Percentiles rank a stretch among this genome's conserved stretches.
Evolutionary conservation across 2,797 vertebrate genomes (phyloP).

Genomic region (Novumbra hubbsi): DNA sequence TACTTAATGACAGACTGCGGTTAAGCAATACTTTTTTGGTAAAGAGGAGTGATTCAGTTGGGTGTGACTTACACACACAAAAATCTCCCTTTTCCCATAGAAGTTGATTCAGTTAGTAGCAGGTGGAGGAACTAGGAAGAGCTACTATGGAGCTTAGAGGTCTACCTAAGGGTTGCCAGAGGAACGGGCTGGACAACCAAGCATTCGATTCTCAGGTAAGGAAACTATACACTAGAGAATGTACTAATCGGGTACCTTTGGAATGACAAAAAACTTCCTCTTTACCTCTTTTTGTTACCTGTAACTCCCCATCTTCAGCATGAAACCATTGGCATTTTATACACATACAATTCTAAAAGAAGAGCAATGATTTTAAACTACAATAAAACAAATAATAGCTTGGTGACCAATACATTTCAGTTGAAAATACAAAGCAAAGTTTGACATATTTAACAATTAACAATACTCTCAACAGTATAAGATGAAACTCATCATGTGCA

Average conservation of each 20-base stretch:
- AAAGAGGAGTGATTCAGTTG: too few relatives aligned
- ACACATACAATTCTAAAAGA: neutral
- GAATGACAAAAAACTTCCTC: neutral
- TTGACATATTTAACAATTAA: neutral
- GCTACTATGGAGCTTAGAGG: slow-evolving; percentile 44
- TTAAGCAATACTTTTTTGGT: neutral
- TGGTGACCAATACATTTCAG: neutral
- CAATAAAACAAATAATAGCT: neutral
- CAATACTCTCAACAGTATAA: neutral
- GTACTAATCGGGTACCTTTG: neutral
- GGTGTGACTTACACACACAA: neutral
- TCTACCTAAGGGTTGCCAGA: slow-evolving; percentile 14
- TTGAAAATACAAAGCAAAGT: neutral
- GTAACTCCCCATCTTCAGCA: too few relatives aligned
- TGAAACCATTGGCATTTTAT: neutral
- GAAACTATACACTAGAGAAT: neutral
- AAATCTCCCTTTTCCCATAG: neutral
- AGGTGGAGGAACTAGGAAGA: slow-evolving; percentile 5
- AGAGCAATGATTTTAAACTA: neutral
- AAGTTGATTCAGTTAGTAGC: neutral
- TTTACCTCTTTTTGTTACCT: neutral
- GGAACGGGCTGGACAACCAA: slow-evolving; percentile 31
- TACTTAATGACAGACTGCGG: neutral
- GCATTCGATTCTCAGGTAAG: slow-evolving; percentile 53
- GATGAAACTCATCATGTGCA: neutral